Evolutionary conservation across 2,113 vertebrate species (phyloP), one percentile per base, ranked within the genome.

Genomic region (Regulus satrapa): DNA sequence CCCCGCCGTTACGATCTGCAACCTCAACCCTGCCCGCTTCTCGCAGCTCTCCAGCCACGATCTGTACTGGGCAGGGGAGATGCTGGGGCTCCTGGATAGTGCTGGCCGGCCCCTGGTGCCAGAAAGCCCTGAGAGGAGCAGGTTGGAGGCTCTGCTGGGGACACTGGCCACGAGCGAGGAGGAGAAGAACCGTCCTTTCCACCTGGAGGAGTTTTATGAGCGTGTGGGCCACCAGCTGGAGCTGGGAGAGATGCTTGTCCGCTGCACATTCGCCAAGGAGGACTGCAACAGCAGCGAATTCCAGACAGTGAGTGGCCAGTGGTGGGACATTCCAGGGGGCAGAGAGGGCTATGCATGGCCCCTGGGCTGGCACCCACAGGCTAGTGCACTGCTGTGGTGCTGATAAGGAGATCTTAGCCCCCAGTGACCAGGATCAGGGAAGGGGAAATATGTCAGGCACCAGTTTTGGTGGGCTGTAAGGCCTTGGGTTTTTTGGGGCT

Each of bases 281-380:
- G 43, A 87, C 31, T 98, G 98, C 95, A 95, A 85, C 18, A 34
- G 89, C 85, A 96, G 97, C 26, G 98, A 98, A 97, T 98, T 98
- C 97, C 95, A 98, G 96, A 97, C 96, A 52, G 98, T 97, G 96
- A 98, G 98, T 98, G 92, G 91, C 95, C 36, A 18, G 41, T 12
- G 48, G 31, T 8, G 38, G 69, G 31, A 13, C 1, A 2, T 36
- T 8, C 7, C 0, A 2, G 21, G 34, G n/a, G 54, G 4, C 24
- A 41, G 56, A n/a, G 29, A 24, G 19, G 29, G 48, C 6, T 74
- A 16, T 36, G n/a, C 25, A 64, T 1, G 5, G 25, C 23, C 34
- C 25, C 24, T 41, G 23, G 52, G 49, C 49, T 14, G 14, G 11
- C 36, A 77, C 7, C 25, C 8, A 4, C 14, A 31, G 63, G 38